Evolutionary conservation across 2,113 vertebrate species (phyloP).

Genomic region (Nesoenas mayeri): DNA sequence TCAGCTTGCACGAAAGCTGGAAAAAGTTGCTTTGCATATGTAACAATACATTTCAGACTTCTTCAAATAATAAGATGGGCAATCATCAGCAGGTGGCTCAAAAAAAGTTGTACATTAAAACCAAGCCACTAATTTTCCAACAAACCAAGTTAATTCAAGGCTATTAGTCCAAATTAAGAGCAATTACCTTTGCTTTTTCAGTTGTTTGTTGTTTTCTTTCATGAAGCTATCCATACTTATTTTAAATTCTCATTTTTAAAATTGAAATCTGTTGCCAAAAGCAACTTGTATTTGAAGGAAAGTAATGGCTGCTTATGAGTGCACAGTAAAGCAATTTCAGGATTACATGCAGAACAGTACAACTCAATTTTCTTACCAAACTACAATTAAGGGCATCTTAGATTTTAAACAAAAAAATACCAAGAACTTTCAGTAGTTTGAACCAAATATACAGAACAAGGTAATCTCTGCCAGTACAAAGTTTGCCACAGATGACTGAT

Average conservation of each 20-base stretch:
- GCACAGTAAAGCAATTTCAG: neutral
- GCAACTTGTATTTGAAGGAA: neutral
- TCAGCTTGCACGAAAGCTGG: neutral
- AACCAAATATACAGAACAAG: neutral
- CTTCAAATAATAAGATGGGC: neutral
- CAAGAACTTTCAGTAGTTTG: neutral
- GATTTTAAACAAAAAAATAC: neutral
- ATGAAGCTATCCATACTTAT: neutral
- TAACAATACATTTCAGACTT: neutral
- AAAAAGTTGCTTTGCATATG: neutral
- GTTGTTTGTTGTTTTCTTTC: neutral
- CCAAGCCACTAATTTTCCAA: neutral
- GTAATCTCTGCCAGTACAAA: neutral
- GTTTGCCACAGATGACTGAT: neutral
- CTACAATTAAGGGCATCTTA: neutral
- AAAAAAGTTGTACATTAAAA: neutral
- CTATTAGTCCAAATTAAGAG: neutral
- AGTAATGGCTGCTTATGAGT: neutral
- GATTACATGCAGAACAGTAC: neutral
- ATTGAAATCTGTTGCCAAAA: neutral
- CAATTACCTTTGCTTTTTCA: neutral
- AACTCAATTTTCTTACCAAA: neutral
- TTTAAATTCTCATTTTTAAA: neutral
- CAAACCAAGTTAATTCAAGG: neutral
- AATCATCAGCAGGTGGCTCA: neutral